Conservation (phyloP, 2,888 invertebrate species). For the Lepidocyrtinus sp. region DNA sequence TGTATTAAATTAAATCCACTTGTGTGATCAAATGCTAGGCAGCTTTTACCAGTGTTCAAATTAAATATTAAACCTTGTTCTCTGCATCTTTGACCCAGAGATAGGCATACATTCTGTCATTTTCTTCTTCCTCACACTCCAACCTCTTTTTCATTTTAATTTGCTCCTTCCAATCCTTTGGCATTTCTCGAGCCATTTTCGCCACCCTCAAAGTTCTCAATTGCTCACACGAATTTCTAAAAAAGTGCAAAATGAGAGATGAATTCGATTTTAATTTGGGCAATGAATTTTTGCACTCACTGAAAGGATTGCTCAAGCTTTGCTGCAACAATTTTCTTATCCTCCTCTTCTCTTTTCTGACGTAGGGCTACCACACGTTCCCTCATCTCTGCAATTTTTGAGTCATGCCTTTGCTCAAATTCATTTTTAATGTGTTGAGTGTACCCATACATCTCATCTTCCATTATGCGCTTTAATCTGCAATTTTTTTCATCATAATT, state of each 20-base stretch:
- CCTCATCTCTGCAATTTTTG: slow-evolving; percentile 64
- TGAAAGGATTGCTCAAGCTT: slow-evolving; percentile 65
- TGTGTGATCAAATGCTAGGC: too few relatives aligned
- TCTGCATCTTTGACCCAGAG: slow-evolving; percentile 59
- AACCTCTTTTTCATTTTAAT: slow-evolving; percentile 62
- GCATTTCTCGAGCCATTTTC: slow-evolving; percentile 64
- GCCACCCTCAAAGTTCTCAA: slow-evolving; percentile 63
- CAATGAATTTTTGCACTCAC: slow-evolving; percentile 41
- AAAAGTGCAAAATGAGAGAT: neutral
- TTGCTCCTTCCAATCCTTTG: slow-evolving; percentile 65
- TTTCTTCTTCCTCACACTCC: slow-evolving; percentile 63
- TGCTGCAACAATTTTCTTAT: slow-evolving; percentile 63
- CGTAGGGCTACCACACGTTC: slow-evolving; percentile 57
- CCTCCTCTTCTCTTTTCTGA: slow-evolving; percentile 59
- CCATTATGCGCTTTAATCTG: slow-evolving; percentile 63
- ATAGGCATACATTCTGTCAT: slow-evolving; percentile 65
- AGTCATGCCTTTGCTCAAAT: slow-evolving; percentile 57
- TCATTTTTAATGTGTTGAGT: slow-evolving; percentile 54
- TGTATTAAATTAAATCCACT: slow-evolving; percentile 46
- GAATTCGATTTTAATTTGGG: neutral
- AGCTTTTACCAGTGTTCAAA: too few relatives aligned
- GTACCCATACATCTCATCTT: slow-evolving; percentile 61
- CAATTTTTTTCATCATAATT: neutral
- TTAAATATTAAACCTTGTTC: slow-evolving; percentile 68
- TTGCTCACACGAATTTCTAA: slow-evolving; percentile 63